Evolutionary conservation across 2,113 vertebrate species (phyloP), one percentile per base, ranked within the genome.

Genomic region (Stigmatopora nigra): DNA sequence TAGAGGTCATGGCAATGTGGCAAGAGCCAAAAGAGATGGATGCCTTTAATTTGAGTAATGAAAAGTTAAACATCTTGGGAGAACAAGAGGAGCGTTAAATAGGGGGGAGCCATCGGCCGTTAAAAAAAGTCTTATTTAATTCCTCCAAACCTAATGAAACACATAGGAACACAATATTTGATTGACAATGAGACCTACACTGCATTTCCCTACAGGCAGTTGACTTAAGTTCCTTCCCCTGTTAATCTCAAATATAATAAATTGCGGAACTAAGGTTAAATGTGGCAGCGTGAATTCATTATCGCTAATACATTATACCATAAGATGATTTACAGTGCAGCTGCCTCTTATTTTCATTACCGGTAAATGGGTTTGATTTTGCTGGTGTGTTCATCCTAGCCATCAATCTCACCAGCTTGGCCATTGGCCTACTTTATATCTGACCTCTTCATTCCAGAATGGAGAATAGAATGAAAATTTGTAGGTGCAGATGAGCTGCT

Each of bases 211-310:
- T 41, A 67, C 77, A 88, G 89, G 91, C 88, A 79, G 85, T 85
- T 84, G 73, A 80, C 86, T 90, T 90, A 86, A 87, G 83, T 88
- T 89, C 77, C 70, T 86, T 88, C 89, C 84, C 89, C 86, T 91
- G 89, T 90, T 91, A 87, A 90, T 91, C 88, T 90, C 88, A 82
- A 86, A 90, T 88, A 90, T 90, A 90, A 91, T 91, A 87, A 91
- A 89, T 89, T 82, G 86, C 86, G 90, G 90, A 90, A 89, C 86
- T 92, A 89, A 90, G 89, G 87, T 92, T 90, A 91, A 91, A 89
- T 82, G 83, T 89, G 88, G 84, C 88, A 88, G 77, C 76, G 82
- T 88, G 88, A 90, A 90, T 90, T 89, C 87, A 91, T 92, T 91
- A 90, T 88, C 82, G 71, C 85, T 90, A 91, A 90, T 86, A 89